Percentiles rank a stretch among this genome's conserved stretches.
Conservation (phyloP, 2,888 invertebrate genomes). For the Sinohyriopsis cumingii region DNA sequence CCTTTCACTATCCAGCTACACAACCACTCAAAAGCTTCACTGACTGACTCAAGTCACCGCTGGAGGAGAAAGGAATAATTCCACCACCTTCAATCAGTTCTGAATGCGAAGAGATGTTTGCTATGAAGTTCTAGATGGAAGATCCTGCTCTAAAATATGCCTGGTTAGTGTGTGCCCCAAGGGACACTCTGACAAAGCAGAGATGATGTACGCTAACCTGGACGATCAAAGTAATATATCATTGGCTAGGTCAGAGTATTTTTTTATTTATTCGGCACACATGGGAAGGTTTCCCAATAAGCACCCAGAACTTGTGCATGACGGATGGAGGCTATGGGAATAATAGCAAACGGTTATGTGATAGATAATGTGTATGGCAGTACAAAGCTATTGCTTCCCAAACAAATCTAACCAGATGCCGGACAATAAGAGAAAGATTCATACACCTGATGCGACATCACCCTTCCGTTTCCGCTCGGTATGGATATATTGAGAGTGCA, state of each 20-base stretch:
- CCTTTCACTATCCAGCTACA: neutral
- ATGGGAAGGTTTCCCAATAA: neutral
- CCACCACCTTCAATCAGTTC: neutral
- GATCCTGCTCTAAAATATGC: conserved; percentile 19
- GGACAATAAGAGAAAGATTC: conserved; percentile 19
- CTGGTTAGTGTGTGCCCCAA: neutral
- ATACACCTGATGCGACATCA: conserved; percentile 15
- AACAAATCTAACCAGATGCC: conserved; percentile 24
- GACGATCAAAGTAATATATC: conserved; percentile 25
- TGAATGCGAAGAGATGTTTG: conserved; percentile 9
- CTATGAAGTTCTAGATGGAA: conserved; percentile 1
- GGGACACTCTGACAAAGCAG: neutral
- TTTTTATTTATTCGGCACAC: conserved; percentile 7
- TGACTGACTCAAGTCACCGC: conserved; percentile 3
- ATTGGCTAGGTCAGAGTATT: conserved; percentile 9
- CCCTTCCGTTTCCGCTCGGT: conserved; percentile 10
- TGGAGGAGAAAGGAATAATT: conserved; percentile 4
- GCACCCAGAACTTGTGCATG: conserved; percentile 16
- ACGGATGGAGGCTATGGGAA: conserved; percentile 10
- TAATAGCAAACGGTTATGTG: conserved; percentile 13
- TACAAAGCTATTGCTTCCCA: conserved; percentile 13
- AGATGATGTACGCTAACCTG: conserved; percentile 10
- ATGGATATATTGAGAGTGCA: conserved; percentile 8
- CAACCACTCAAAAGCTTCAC: neutral
- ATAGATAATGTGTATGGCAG: conserved; percentile 17